phyloP scores from a whole-genome alignment of 2,888 invertebrate genomes.

The Zhengitettix transpicula region DNA sequence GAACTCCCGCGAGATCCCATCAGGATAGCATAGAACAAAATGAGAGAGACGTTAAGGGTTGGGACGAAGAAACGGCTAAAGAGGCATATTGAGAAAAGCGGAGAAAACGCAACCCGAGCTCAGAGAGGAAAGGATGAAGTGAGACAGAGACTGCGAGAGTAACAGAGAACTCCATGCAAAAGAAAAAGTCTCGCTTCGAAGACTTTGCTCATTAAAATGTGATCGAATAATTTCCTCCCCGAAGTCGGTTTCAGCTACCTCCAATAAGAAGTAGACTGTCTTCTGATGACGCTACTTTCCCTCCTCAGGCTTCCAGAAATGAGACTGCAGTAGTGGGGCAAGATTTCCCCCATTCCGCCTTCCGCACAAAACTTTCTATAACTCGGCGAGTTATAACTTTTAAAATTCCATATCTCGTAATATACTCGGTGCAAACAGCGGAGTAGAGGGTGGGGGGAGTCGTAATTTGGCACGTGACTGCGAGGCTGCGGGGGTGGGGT shows the following conservation, averaged over 20 bases:
- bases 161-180: background rate
- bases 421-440: background rate
- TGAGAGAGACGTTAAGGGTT: background rate
- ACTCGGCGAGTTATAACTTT: background rate
- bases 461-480: background rate
- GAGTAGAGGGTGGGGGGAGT: background rate
- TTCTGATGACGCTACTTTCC: slow-evolving; percentile 7
- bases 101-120: background rate
- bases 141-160: background rate
- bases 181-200: slow-evolving; percentile 4
- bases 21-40: background rate
- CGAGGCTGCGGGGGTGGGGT: too few relatives aligned
- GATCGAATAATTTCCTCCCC: slow-evolving; percentile 10
- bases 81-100: background rate
- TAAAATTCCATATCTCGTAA: background rate
- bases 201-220: slow-evolving; percentile 14
- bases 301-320: background rate
- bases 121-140: slow-evolving; percentile 1
- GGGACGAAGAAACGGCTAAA: background rate
- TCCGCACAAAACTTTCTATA: background rate
- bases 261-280: slow-evolving; percentile 1
- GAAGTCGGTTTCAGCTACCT: background rate
- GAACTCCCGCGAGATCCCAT: slow-evolving; percentile 4
- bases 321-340: background rate
- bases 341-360: background rate